Evolutionary conservation across 2,113 vertebrate species (phyloP).

Genomic region (Melanocharis versteri): DNA sequence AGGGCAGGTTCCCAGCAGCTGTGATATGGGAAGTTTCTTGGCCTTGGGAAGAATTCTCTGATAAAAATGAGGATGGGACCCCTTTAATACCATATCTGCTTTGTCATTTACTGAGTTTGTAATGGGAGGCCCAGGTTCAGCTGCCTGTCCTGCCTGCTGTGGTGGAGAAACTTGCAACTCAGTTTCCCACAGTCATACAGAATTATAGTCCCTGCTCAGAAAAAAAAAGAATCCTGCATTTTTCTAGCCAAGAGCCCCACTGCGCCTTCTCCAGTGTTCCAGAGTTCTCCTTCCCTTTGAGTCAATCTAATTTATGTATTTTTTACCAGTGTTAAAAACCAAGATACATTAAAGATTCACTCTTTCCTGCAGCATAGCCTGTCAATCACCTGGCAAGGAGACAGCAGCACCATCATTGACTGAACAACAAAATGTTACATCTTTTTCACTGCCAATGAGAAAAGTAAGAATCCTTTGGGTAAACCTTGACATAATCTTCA

Average conservation of each 20-base stretch:
- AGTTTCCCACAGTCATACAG: neutral
- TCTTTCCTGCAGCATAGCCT: neutral
- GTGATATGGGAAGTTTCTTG: neutral
- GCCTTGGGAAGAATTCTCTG: neutral
- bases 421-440: neutral
- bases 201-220: neutral
- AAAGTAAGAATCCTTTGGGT: neutral
- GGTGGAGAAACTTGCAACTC: neutral
- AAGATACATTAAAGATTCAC: neutral
- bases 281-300: neutral
- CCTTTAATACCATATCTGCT: neutral
- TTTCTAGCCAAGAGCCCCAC: neutral
- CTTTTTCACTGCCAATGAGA: neutral
- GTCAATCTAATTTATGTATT: neutral
- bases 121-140: neutral
- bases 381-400: neutral
- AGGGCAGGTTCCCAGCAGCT: neutral
- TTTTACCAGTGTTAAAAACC: neutral
- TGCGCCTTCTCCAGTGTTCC: neutral
- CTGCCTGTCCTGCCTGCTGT: neutral
- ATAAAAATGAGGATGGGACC: neutral
- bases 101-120: neutral
- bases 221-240: neutral
- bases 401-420: neutral
- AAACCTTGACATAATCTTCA: neutral